Evolutionary conservation across 2,888 invertebrate genomes (phyloP).

Genomic region (Euplexia lucipara): DNA sequence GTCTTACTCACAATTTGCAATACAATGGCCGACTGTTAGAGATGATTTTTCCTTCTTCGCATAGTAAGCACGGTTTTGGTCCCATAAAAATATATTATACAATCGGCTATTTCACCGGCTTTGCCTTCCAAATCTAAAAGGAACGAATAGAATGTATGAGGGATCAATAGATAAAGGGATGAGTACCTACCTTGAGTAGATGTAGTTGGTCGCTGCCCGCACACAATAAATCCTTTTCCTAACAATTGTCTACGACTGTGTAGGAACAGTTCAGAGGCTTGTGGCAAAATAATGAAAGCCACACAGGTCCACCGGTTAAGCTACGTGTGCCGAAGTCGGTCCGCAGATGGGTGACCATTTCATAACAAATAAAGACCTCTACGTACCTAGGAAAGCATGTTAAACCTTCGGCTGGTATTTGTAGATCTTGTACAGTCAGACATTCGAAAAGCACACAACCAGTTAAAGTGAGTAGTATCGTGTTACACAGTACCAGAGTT

Average conservation of each 20-base stretch:
- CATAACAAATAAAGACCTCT: too few species aligned
- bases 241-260: constrained; percentile 21
- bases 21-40: constrained; percentile 88
- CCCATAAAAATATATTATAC: constrained; percentile 90
- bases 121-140: constrained; percentile 82
- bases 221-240: constrained; percentile 32
- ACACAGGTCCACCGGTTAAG: neutral
- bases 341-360: too few species aligned
- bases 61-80: constrained; percentile 86
- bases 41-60: constrained; percentile 89
- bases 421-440: too few species aligned
- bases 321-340: too few species aligned
- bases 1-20: constrained; percentile 89
- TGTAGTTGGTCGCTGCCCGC: constrained; percentile 45
- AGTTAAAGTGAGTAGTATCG: too few species aligned
- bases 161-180: constrained; percentile 78
- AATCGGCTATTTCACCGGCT: constrained; percentile 86
- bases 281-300: too few species aligned
- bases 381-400: too few species aligned
- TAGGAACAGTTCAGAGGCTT: too few species aligned
- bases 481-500: too few species aligned
- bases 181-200: constrained; percentile 68
- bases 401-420: too few species aligned
- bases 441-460: too few species aligned
- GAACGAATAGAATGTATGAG: constrained; percentile 83